Percentiles rank a stretch among this genome's conserved stretches.
phyloP scores from a whole-genome alignment of 2,797 vertebrate species.

The Caiman crocodilus region DNA sequence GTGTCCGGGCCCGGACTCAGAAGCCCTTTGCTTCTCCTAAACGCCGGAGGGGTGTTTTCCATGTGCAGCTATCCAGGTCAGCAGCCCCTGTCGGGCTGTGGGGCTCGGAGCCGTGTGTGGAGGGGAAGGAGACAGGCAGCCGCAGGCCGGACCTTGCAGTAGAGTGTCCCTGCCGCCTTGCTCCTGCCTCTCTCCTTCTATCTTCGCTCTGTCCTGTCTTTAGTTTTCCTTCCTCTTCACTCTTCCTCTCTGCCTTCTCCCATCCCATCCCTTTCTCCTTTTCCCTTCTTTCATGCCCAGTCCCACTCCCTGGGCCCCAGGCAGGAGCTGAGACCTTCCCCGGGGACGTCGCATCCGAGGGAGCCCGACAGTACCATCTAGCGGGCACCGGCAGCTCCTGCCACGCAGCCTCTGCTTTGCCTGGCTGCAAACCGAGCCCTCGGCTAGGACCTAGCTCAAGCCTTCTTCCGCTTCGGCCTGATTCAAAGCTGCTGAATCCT shows the following conservation, averaged over 20 bases:
- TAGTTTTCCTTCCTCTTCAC: too few relatives aligned
- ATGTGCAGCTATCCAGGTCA: not conserved
- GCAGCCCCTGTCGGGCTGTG: not conserved
- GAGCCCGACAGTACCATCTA: not conserved
- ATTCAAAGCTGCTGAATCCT: not conserved
- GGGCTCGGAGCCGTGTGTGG: not conserved
- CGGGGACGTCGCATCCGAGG: not conserved
- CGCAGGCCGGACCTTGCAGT: not conserved
- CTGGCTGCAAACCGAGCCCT: not conserved
- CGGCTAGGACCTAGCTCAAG: not conserved
- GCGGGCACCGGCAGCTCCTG: not conserved
- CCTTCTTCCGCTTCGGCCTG: not conserved
- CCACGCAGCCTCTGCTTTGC: not conserved
- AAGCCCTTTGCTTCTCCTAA: not conserved
- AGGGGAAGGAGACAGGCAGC: too few relatives aligned
- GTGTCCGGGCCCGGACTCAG: too few relatives aligned
- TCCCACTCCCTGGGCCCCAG: too few relatives aligned
- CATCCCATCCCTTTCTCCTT: not conserved
- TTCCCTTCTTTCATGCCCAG: not conserved
- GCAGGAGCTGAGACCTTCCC: too few relatives aligned
- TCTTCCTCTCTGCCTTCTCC: not conserved
- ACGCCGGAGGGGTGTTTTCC: not conserved
- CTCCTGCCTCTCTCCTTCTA: accelerated
- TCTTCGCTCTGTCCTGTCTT: too few relatives aligned
- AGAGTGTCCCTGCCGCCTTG: accelerated